phyloP scores from a whole-genome alignment of 2,888 invertebrate genomes.

The Hylaea fasciaria region DNA sequence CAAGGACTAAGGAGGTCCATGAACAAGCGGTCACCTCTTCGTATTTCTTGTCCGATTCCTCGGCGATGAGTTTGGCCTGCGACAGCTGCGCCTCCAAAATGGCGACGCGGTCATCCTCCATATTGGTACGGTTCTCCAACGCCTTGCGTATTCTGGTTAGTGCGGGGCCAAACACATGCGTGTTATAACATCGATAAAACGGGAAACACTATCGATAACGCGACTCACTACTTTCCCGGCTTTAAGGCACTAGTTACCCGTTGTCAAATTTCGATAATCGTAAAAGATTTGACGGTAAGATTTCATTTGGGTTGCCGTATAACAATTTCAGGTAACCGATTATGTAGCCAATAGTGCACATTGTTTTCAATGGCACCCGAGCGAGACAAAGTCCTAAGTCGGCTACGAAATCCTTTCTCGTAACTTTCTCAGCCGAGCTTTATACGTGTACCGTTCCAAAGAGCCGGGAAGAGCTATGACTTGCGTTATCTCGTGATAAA shows the following conservation, averaged over 20 bases:
- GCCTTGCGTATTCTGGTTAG: conserved; percentile 97
- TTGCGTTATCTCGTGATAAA: conserved; percentile 43
- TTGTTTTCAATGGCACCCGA: not conserved
- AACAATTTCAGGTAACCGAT: too few relatives aligned
- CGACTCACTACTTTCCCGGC: conserved; percentile 32
- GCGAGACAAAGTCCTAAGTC: not conserved
- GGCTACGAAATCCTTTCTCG: not conserved
- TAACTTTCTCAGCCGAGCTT: conserved; percentile 19
- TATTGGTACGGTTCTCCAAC: conserved; percentile 99
- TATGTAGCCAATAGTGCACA: not conserved
- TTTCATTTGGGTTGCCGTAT: too few relatives aligned
- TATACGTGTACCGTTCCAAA: conserved; percentile 20
- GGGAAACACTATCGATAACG: conserved; percentile 47
- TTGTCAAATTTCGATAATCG: too few relatives aligned
- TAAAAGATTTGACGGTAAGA: too few relatives aligned
- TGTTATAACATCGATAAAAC: conserved; percentile 78
- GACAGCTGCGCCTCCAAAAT: conserved; percentile 98
- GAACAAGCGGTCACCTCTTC: conserved; percentile 94
- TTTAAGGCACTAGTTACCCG: not conserved
- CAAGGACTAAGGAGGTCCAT: conserved; percentile 49
- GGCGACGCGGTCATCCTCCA: conserved; percentile 99
- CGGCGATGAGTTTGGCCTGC: conserved; percentile 99
- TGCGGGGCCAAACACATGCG: conserved; percentile 84
- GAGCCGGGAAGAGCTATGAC: conserved; percentile 37
- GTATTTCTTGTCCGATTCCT: conserved; percentile 99